These are phyloP conservation scores for Argyresthia goedartella DNA, from an alignment of 2,888 invertebrate species.

Conservation along the genomic window DNA sequence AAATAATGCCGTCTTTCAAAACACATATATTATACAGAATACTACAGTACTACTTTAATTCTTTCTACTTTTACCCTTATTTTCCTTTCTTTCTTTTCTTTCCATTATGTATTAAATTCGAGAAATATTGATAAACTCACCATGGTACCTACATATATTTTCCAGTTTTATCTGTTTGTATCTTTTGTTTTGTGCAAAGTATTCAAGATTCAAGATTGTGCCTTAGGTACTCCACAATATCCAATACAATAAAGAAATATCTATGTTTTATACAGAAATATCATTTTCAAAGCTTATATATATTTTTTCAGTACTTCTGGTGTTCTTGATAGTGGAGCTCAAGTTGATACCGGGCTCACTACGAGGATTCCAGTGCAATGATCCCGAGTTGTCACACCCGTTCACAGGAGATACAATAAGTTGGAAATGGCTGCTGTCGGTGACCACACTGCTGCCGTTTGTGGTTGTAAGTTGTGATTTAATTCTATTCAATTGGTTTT, in stretches of 20 bases:
- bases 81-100: too few species aligned
- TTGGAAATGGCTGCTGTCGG: constrained; percentile 58
- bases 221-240: not conserved
- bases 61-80: too few species aligned
- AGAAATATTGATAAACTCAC: too few species aligned
- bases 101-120: too few species aligned
- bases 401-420: constrained; percentile 78
- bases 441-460: constrained; percentile 65
- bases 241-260: not conserved
- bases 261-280: not conserved
- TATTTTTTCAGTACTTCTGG: constrained; percentile 61
- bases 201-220: not conserved
- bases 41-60: too few species aligned
- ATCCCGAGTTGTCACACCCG: constrained; percentile 75
- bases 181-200: too few species aligned
- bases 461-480: constrained; percentile 55
- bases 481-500: not conserved
- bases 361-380: constrained; percentile 78
- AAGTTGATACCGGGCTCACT: constrained; percentile 71
- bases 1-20: not conserved
- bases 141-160: too few species aligned
- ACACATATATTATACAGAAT: too few species aligned
- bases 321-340: constrained; percentile 70
- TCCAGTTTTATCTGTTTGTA: too few species aligned
- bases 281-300: not conserved